Evolutionary conservation across 2,797 vertebrate genomes (phyloP), one percentile per base, ranked within the genome.

Genomic region (Corythornis leucogaster): DNA sequence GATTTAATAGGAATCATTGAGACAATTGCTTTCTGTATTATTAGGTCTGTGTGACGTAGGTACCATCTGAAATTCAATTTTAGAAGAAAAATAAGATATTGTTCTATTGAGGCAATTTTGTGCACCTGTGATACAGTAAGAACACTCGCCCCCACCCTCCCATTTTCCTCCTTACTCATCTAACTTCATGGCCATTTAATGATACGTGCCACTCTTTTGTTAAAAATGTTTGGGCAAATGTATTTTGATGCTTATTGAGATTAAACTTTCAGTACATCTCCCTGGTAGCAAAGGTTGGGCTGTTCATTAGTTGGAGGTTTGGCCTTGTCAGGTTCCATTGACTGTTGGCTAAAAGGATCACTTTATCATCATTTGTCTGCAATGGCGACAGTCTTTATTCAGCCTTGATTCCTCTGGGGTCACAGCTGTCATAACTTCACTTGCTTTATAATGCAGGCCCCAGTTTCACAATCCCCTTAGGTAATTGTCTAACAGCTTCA

Each of bases 301-400:
- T 96, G 96, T 98, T 99, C 99, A 99, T 99, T 99, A 98, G 98
- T 97, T 97, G 98, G 97, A 98, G 98, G 97, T 97, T 97, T 98
- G 96, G 98, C 98, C 98, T 97, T 98, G 98, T 98, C 98, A 98
- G 97, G 97, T 98, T 97, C 97, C 97, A 98, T 98, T 98, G 98
- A 98, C 98, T 97, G 97, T 97, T 94, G 98, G 98, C 98, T 97
- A 97, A 97, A 97, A 98, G 98, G 97, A 98, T 98, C 98, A 99
- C 99, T 99, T 99, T 99, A 99, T 99, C 99, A 99, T 99, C 98
- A 98, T 99, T 99, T 99, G 99, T 99, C 99, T 97, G 97, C 96
- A 80, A 95, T 97, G 97, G 95, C 98, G 98, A 98, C 97, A 96
- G 96, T 97, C 97, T 97, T 98, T 98, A 98, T 98, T 98, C 98